Base-by-base conservation (phyloP, 2,797 vertebrate genomes). In the Sparus aurata region DNA sequence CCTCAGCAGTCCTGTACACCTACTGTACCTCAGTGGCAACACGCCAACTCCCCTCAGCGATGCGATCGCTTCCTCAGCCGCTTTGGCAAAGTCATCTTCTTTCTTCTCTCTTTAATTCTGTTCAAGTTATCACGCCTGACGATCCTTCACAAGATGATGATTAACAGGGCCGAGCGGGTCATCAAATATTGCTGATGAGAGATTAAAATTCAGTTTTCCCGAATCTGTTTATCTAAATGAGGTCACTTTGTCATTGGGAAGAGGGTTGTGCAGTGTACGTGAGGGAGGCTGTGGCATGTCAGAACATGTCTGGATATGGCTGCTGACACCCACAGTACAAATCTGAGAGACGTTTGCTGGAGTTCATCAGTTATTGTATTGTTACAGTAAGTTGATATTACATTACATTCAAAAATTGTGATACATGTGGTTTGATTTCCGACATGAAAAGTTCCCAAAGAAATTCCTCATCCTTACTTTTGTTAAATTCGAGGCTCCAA, bases 41-140 rank as follows among this genome's bases (percentile, higher is more conserved):
- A 9, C 10, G 54, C 78, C 78, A 77, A 17, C 46, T 53, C 34
- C 58, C 50, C 55, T 79, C 67, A 78, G 69, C 57, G 67, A 52
- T 50, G 43, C 70, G 63, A 73, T 54, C 59, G 69, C 69, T 68
- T 67, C 79, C 27, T 82, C 63, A 68, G 69, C 17, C 57, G 38
- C 47, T 74, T 77, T 52, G 25, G 67, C 61, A 74, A 84, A 67
- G 45, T 64, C 58, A 27, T 71, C 66, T 52, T n/a, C 65, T 45
- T 55, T n/a, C 15, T 15, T 60, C 41, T 12, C 22, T 23, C 12
- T 61, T 41, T 68, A 46, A 25, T 18, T 73, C 52, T 23, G 13
- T 50, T 77, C 50, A 66, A 41, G 50, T 62, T 0, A 57, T 41
- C 52, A 12, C 34, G 23, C 12, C 45, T 11, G 27, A 12, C 49